phyloP scores from a whole-genome alignment of 2,113 vertebrate species.

The Hippocampus zosterae region DNA sequence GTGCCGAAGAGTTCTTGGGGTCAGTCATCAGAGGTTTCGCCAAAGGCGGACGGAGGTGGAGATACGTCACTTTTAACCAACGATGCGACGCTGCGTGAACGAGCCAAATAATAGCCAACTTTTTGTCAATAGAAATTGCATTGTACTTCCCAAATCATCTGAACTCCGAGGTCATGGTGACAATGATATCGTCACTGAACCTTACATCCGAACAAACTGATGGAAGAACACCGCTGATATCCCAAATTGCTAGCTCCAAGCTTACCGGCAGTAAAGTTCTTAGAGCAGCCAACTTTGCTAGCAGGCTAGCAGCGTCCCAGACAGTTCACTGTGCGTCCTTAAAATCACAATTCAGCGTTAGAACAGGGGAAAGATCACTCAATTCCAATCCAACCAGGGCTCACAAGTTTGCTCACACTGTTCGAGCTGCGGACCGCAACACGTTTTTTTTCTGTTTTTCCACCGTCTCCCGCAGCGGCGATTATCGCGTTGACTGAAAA shows the following conservation, averaged over 20 bases:
- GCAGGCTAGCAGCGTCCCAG: background rate
- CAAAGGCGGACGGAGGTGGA: background rate
- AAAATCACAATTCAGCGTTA: background rate
- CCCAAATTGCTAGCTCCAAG: background rate
- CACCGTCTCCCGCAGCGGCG: background rate
- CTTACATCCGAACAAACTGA: background rate
- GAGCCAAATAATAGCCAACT: conserved; percentile 29
- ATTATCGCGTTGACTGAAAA: background rate
- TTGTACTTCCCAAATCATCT: background rate
- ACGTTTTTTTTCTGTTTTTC: background rate
- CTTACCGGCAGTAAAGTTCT: conserved; percentile 32
- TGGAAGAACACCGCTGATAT: background rate
- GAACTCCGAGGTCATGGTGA: background rate
- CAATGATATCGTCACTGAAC: background rate
- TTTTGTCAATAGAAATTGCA: conserved; percentile 16
- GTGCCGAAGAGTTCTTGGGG: background rate
- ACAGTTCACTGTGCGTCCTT: background rate
- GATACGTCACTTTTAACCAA: background rate
- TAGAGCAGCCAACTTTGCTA: conserved; percentile 19
- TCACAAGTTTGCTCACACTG: conserved; percentile 8
- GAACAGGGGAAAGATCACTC: background rate
- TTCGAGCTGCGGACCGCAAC: conserved; percentile 2
- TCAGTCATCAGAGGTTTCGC: conserved; percentile 17
- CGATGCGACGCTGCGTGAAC: background rate
- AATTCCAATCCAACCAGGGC: conserved; percentile 2